phyloP scores from a whole-genome alignment of 2,888 invertebrate genomes.

The Mellilla xanthometata region DNA sequence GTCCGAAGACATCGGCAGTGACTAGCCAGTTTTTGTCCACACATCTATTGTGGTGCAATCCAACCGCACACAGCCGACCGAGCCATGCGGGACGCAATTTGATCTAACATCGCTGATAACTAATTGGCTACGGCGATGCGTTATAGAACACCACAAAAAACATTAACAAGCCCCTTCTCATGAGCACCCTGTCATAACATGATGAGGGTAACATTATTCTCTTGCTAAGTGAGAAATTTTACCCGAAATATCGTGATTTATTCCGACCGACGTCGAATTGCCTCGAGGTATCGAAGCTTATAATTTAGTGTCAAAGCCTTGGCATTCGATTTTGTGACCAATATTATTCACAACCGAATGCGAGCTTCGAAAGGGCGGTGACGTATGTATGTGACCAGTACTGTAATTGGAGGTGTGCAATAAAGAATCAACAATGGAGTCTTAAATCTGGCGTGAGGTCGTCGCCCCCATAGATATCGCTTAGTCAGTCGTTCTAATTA shows the following conservation, averaged over 20 bases:
- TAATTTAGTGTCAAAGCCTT: constrained; percentile 53
- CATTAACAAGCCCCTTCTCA: constrained; percentile 40
- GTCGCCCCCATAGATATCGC: constrained; percentile 60
- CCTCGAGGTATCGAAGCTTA: constrained; percentile 45
- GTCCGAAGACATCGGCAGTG: constrained; percentile 38
- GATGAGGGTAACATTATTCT: constrained; percentile 35
- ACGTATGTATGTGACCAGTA: constrained; percentile 43
- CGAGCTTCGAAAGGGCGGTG: constrained; percentile 45
- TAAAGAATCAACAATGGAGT: constrained; percentile 54
- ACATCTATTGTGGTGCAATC: constrained; percentile 56
- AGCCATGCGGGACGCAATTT: constrained; percentile 48
- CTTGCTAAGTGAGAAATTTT: constrained; percentile 31
- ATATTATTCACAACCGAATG: constrained; percentile 52
- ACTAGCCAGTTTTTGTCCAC: constrained; percentile 51
- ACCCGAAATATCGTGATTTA: constrained; percentile 41
- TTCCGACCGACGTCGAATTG: constrained; percentile 42
- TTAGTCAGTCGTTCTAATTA: constrained; percentile 65
- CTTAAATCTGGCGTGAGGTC: constrained; percentile 51
- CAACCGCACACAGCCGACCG: constrained; percentile 36
- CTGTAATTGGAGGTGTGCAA: constrained; percentile 47
- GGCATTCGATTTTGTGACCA: constrained; percentile 61
- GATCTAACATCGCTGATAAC: constrained; percentile 60
- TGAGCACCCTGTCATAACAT: constrained; percentile 36
- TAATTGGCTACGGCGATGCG: constrained; percentile 64
- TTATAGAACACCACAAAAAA: constrained; percentile 54